Percentiles rank a stretch among this genome's conserved stretches.
Evolutionary conservation across 37 sponge, comb jelly and placozoan species (phyloP).

Genomic region (Spongilla lacustris): DNA sequence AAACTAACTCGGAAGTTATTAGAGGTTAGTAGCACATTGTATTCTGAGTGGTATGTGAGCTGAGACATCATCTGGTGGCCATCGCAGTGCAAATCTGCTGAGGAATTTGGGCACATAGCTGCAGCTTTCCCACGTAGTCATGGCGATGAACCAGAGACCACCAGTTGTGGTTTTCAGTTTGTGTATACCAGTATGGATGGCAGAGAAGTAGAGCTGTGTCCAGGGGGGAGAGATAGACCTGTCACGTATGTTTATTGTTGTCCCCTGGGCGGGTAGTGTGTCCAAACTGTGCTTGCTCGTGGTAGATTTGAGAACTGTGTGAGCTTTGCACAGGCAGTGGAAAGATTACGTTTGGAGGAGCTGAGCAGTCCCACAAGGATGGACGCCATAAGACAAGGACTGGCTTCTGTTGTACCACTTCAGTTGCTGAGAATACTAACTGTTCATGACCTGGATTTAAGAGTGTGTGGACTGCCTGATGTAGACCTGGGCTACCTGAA

Average conservation of each 20-base stretch:
- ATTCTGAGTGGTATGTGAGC: no score
- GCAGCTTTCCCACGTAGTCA: background rate
- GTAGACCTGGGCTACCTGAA: conserved; percentile 87
- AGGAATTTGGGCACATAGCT: conserved; percentile 38
- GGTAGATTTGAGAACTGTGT: conserved; percentile 65
- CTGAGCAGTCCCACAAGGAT: conserved; percentile 58
- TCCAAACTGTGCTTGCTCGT: background rate
- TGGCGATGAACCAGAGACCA: conserved; percentile 32
- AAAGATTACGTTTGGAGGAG: conserved; percentile 65
- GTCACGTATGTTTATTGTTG: conserved; percentile 86
- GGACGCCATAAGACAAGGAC: conserved; percentile 72
- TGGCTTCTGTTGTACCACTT: conserved; percentile 90
- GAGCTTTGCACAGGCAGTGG: conserved; percentile 69
- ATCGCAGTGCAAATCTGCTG: conserved; percentile 5
- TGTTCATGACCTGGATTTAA: conserved; percentile 78
- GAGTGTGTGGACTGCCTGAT: conserved; percentile 85
- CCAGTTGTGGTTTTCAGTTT: conserved; percentile 20
- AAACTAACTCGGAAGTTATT: conserved; percentile 71
- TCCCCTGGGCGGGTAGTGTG: no score
- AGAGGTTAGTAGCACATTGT: conserved; percentile 56
- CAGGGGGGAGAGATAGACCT: conserved; percentile 43
- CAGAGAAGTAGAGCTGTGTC: conserved; percentile 57
- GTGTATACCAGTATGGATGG: conserved; percentile 47
- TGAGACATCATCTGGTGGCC: no score
- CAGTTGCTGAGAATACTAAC: conserved; percentile 77